phyloP scores from a whole-genome alignment of 2,888 invertebrate genomes.

The Aporophyla lueneburgensis region DNA sequence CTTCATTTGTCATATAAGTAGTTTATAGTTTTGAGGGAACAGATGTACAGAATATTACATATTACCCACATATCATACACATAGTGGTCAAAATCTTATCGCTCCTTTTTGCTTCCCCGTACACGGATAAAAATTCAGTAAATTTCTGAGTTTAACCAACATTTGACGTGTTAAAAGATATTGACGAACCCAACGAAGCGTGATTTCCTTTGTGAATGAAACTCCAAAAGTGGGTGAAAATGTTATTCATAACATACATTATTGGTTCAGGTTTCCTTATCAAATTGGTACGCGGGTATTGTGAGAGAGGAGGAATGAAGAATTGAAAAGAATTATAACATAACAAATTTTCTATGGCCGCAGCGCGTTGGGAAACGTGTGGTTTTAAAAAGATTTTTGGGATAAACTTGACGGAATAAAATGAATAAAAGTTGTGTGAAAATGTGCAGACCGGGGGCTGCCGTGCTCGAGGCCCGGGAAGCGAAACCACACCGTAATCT shows the following conservation, averaged over 20 bases:
- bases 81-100: too few species aligned
- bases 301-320: conserved; percentile 14
- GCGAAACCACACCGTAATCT: conserved; percentile 58
- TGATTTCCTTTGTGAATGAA: conserved; percentile 41
- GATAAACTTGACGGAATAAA: conserved; percentile 19
- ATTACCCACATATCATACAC: too few species aligned
- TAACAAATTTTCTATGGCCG: conserved; percentile 16
- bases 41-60: too few species aligned
- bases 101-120: too few species aligned
- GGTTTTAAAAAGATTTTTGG: conserved; percentile 31
- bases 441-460: conserved; percentile 40
- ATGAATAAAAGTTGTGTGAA: conserved; percentile 51
- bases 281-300: conserved; percentile 21
- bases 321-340: conserved; percentile 18
- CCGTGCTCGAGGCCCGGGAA: conserved; percentile 20
- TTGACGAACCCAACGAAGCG: conserved; percentile 33
- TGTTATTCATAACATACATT: conserved; percentile 36
- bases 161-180: conserved; percentile 24
- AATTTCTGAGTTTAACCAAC: neutral
- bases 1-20: too few species aligned
- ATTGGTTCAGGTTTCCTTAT: conserved; percentile 32
- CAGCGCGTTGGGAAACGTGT: neutral
- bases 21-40: too few species aligned
- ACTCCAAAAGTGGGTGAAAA: conserved; percentile 19
- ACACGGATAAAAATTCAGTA: neutral